Evolutionary conservation across 2,888 invertebrate species (phyloP).

Genomic region (Baronia brevicornis): DNA sequence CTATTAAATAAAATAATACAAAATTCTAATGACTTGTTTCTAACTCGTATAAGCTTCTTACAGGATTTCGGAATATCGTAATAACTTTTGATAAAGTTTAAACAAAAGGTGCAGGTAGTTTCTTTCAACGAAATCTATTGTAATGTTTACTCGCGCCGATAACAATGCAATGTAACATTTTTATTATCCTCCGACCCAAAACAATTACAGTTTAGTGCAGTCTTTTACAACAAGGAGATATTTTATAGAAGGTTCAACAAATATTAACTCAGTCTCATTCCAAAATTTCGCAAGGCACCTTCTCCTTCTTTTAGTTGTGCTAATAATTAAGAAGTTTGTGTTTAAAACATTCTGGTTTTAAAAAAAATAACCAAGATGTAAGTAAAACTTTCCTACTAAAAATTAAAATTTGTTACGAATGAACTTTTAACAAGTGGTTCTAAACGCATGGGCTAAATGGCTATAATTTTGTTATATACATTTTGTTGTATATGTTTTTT

Average conservation of each 20-base stretch:
- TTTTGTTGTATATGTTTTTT: too few relatives aligned
- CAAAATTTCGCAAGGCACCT: conserved; percentile 5
- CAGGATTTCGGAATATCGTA: conserved; percentile 4
- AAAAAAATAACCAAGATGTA: too few relatives aligned
- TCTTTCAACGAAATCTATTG: conserved; percentile 10
- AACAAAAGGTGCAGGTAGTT: conserved; percentile 12
- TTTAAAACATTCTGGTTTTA: too few relatives aligned
- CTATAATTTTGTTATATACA: too few relatives aligned
- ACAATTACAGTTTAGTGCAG: conserved; percentile 7
- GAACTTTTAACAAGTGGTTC: too few relatives aligned
- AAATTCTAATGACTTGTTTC: conserved; percentile 2
- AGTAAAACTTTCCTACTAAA: too few relatives aligned
- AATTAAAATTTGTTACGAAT: too few relatives aligned
- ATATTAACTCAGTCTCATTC: conserved; percentile 1
- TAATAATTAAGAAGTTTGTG: too few relatives aligned
- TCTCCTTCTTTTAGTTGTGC: conserved; percentile 1
- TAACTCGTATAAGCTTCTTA: conserved; percentile 5
- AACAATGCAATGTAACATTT: conserved; percentile 4
- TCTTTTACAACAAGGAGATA: conserved; percentile 4
- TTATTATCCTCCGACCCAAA: conserved; percentile 4
- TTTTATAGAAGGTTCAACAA: conserved; percentile 5
- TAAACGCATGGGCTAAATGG: too few relatives aligned
- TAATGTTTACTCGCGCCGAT: conserved; percentile 2
- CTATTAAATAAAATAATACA: not conserved
- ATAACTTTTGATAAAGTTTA: conserved; percentile 9